Conservation (phyloP, 2,797 vertebrate species). For the Pantherophis alleghaniensis region DNA sequence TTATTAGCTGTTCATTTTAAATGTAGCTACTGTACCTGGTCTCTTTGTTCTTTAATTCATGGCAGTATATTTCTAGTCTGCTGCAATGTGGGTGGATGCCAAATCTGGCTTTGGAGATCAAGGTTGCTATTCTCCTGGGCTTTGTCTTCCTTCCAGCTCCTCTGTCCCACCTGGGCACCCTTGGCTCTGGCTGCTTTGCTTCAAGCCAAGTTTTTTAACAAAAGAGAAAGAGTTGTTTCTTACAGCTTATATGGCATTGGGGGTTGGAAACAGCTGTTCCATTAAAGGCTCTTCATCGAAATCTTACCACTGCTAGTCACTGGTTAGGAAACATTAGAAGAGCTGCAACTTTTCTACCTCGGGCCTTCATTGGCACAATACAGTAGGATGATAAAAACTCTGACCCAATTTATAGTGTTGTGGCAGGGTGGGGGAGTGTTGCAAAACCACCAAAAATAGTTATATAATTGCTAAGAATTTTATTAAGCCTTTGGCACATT, state of each 20-base stretch:
- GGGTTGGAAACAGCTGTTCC: too few species aligned
- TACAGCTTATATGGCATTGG: neutral
- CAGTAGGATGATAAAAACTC: neutral
- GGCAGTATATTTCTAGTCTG: neutral
- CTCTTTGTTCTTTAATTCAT: conserved; percentile 39
- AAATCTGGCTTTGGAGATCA: conserved; percentile 17
- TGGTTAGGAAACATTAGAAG: neutral
- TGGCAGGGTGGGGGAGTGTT: neutral
- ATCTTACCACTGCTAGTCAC: neutral
- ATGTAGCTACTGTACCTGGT: neutral
- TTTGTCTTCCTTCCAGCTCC: neutral
- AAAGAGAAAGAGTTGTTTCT: neutral
- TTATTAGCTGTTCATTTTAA: conserved; percentile 20
- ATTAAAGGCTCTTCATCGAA: neutral
- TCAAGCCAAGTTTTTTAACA: neutral
- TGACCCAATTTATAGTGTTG: neutral
- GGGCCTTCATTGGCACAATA: neutral
- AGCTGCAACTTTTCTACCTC: neutral
- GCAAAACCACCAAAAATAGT: neutral
- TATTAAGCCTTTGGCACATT: neutral
- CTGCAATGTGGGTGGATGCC: conserved; percentile 18
- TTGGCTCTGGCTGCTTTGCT: neutral
- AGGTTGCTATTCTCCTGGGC: neutral
- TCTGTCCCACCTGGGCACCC: neutral
- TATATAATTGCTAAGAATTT: neutral